phyloP scores from a whole-genome alignment of 2,797 vertebrate species.

The Malacoraja senta region DNA sequence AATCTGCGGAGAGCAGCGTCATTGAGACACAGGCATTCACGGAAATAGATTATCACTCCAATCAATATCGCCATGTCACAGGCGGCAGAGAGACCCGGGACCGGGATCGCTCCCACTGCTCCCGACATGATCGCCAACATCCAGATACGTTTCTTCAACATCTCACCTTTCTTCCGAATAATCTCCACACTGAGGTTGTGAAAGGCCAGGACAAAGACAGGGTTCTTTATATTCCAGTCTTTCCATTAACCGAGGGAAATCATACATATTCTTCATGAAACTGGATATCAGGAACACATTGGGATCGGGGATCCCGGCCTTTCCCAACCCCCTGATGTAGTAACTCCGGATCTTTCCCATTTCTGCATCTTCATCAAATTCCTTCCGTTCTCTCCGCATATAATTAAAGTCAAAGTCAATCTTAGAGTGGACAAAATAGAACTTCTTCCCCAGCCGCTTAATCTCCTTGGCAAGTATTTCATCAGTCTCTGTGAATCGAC shows the following conservation, averaged over 20 bases:
- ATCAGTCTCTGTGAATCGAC: too few species aligned
- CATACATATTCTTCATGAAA: not conserved
- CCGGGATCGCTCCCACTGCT: not conserved
- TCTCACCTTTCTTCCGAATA: conserved; percentile 14
- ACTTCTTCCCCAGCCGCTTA: not conserved
- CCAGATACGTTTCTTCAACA: not conserved
- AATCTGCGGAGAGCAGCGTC: not conserved
- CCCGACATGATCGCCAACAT: not conserved
- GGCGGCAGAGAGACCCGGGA: not conserved
- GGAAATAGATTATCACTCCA: not conserved
- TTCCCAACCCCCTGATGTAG: not conserved
- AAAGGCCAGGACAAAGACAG: not conserved
- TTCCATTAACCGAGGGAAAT: conserved; percentile 3
- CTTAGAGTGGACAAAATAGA: conserved; percentile 7
- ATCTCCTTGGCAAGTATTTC: not conserved
- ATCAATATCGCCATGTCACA: not conserved
- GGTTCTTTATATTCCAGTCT: not conserved
- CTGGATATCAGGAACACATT: conserved; percentile 31
- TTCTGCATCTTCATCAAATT: not conserved
- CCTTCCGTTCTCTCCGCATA: not conserved
- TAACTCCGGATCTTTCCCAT: not conserved
- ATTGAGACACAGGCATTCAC: not conserved
- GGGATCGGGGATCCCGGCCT: not conserved
- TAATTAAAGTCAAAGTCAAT: not conserved
- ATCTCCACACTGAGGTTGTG: not conserved